phyloP scores from a whole-genome alignment of 2,113 vertebrate species.

The Siniperca chuatsi region DNA sequence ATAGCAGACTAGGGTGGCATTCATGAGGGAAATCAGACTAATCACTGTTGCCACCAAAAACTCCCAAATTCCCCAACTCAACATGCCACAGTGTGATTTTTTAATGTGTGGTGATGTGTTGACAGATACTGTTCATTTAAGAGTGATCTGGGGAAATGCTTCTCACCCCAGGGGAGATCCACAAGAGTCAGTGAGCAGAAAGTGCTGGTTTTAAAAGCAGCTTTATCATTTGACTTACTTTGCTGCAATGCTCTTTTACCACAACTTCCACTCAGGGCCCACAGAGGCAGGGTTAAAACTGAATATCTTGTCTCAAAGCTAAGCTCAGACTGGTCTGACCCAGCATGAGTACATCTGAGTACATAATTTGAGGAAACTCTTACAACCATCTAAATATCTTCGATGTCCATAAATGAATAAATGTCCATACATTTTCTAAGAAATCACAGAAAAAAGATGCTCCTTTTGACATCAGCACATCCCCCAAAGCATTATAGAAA shows the following conservation, averaged over 20 bases:
- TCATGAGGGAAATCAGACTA: slow-evolving; percentile 73
- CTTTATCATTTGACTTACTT: slow-evolving; percentile 62
- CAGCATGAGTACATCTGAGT: background rate
- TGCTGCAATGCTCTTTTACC: slow-evolving; percentile 37
- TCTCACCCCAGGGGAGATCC: slow-evolving; percentile 29
- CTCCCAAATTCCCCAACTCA: slow-evolving; percentile 67
- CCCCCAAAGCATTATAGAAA: background rate
- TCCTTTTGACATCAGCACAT: too few relatives aligned
- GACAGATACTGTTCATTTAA: slow-evolving; percentile 74
- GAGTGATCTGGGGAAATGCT: slow-evolving; percentile 67
- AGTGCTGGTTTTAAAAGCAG: slow-evolving; percentile 56
- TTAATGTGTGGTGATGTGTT: slow-evolving; percentile 74
- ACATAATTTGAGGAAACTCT: slow-evolving; percentile 16
- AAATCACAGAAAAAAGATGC: background rate
- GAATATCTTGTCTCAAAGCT: slow-evolving; percentile 53
- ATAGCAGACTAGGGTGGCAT: slow-evolving; percentile 47
- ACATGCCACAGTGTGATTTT: slow-evolving; percentile 66
- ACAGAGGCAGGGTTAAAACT: slow-evolving; percentile 37
- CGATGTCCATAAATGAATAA: fast-evolving
- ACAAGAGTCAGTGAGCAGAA: slow-evolving; percentile 57
- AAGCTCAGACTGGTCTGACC: slow-evolving; percentile 18
- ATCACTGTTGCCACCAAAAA: slow-evolving; percentile 71
- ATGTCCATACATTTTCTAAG: background rate
- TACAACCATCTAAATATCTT: background rate
- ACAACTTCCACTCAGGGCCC: slow-evolving; percentile 31